These are phyloP conservation scores for Elanus axillaris DNA, from an alignment of 2,113 vertebrate genomes.

Conservation along the genomic window DNA sequence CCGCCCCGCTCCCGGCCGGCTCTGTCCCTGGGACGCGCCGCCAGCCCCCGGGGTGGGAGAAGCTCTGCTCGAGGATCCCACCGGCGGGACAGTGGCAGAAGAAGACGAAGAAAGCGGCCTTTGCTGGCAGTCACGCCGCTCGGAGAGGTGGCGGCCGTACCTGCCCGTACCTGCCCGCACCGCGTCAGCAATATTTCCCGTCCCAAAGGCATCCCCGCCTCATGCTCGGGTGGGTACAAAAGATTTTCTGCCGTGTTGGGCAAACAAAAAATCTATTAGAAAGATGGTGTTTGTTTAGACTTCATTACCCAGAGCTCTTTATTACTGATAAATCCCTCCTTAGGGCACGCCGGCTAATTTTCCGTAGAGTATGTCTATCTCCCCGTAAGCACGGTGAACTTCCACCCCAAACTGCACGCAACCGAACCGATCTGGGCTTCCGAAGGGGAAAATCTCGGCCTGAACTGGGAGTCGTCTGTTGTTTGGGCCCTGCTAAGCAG, in stretches of 20 bases:
- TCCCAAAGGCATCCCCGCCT: neutral
- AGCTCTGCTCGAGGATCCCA: neutral
- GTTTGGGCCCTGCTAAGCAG: neutral
- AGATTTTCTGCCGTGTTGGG: neutral
- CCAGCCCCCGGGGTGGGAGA: neutral
- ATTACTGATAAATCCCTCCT: neutral
- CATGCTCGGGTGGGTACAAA: neutral
- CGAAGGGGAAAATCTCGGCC: neutral
- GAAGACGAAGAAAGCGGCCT: neutral
- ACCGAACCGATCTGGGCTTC: rapidly evolving
- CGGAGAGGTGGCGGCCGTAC: neutral
- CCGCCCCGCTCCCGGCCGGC: rapidly evolving
- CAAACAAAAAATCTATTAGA: neutral
- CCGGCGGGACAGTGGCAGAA: neutral
- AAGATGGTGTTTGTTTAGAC: neutral
- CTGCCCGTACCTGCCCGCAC: rapidly evolving
- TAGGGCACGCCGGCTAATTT: rapidly evolving
- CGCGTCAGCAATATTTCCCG: rapidly evolving
- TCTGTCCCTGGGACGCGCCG: neutral
- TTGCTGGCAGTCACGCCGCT: neutral
- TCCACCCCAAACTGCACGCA: neutral
- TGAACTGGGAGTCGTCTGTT: rapidly evolving
- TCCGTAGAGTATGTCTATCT: rapidly evolving
- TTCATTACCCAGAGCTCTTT: neutral
- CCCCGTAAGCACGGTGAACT: rapidly evolving